Percentiles rank a stretch among this genome's conserved stretches.
phyloP scores from a whole-genome alignment of 2,888 invertebrate genomes.

The Microplitis manilae region DNA sequence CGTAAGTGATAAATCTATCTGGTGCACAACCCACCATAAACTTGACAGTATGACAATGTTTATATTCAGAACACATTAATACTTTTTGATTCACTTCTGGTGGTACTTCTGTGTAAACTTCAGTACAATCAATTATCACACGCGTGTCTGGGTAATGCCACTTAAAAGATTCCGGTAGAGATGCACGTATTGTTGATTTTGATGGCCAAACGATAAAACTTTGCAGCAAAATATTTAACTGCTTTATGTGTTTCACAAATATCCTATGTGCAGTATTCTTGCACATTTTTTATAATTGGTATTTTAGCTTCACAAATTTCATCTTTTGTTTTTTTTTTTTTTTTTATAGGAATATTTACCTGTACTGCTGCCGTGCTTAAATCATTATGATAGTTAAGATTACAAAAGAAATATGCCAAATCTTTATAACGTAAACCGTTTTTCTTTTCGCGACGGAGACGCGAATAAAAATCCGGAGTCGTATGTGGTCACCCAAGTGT shows the following conservation, averaged over 20 bases:
- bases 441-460: no score
- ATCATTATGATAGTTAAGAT: conserved; percentile 29
- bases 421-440: conserved; percentile 42
- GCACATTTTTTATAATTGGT: not conserved
- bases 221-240: not conserved
- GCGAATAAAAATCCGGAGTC: no score
- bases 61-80: conserved; percentile 48
- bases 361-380: not conserved
- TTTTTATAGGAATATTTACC: conserved; percentile 8
- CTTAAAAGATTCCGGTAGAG: not conserved
- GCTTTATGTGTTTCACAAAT: conserved; percentile 19
- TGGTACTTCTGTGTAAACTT: conserved; percentile 48
- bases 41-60: not conserved
- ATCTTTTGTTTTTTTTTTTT: conserved; percentile 18
- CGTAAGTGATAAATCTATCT: no score
- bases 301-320: conserved; percentile 15
- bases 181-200: not conserved
- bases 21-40: no score
- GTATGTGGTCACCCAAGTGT: no score
- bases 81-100: conserved; percentile 43
- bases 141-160: conserved; percentile 44
- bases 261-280: conserved; percentile 35
- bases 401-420: conserved; percentile 42
- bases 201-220: not conserved
- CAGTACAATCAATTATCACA: conserved; percentile 54